Evolutionary conservation across 2,113 vertebrate genomes (phyloP).

Genomic region (Pao palembangensis): DNA sequence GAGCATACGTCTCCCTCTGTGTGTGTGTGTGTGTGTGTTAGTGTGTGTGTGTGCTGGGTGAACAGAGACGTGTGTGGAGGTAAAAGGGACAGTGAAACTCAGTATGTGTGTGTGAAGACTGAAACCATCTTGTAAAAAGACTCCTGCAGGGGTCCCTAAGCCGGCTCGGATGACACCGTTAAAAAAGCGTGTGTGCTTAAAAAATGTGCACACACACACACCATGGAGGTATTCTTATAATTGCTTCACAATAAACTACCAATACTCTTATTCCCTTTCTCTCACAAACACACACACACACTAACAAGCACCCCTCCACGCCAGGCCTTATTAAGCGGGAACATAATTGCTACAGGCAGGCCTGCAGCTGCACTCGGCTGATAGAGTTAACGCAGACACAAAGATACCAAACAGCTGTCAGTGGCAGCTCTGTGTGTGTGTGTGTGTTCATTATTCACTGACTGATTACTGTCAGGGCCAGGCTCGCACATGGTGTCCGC

Average conservation of each 20-base stretch:
- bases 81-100: constrained; percentile 11
- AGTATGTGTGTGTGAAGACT: constrained; percentile 14
- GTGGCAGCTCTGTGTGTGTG: constrained; percentile 38
- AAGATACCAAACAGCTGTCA: constrained; percentile 62
- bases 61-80: constrained; percentile 17
- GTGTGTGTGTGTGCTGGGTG: constrained; percentile 16
- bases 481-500: constrained; percentile 52
- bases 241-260: constrained; percentile 54
- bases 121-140: constrained; percentile 24
- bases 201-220: constrained; percentile 33
- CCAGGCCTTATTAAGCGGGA: constrained; percentile 49
- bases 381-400: constrained; percentile 67
- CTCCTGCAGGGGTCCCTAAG: constrained; percentile 45
- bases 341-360: constrained; percentile 69
- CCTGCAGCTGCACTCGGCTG: constrained; percentile 69
- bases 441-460: constrained; percentile 69
- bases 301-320: constrained; percentile 9
- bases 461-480: constrained; percentile 64
- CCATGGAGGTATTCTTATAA: constrained; percentile 50
- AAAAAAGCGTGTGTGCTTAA: constrained; percentile 44
- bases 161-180: constrained; percentile 61
- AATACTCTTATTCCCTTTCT: not conserved
- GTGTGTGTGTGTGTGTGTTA: constrained; percentile 18
- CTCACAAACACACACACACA: constrained; percentile 15
- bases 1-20: constrained; percentile 30